These are phyloP conservation scores for Andrena dorsata DNA, from an alignment of 2,888 invertebrate genomes.

Conservation along the genomic window DNA sequence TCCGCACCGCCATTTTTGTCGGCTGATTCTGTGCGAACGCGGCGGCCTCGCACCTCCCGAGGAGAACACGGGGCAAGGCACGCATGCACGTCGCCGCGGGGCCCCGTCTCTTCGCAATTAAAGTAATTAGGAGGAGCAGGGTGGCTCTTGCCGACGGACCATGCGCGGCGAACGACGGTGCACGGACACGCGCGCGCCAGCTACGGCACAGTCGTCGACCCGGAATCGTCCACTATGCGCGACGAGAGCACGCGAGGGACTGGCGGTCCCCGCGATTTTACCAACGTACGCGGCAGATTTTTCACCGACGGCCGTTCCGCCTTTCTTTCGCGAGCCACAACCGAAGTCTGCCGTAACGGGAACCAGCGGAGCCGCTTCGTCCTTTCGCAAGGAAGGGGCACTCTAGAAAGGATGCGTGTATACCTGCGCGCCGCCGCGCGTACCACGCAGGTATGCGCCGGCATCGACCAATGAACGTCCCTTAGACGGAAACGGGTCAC, in stretches of 20 bases:
- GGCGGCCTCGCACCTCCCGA: neutral
- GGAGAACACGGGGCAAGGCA: conserved; percentile 4
- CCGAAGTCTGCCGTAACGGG: conserved; percentile 60
- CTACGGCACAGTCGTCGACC: conserved; percentile 1
- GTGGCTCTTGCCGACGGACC: conserved; percentile 55
- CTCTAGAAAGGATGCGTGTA: conserved; percentile 54
- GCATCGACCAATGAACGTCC: conserved; percentile 53
- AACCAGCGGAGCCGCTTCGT: conserved; percentile 49
- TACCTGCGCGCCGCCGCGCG: conserved; percentile 55
- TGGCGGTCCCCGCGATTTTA: conserved; percentile 11
- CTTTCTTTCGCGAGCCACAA: conserved; percentile 50
- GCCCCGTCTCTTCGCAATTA: conserved; percentile 50
- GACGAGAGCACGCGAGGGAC: conserved; percentile 22
- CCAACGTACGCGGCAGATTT: neutral
- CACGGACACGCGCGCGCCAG: neutral
- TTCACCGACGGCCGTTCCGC: conserved; percentile 24
- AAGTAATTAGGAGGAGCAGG: conserved; percentile 57
- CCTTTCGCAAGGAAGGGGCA: conserved; percentile 62
- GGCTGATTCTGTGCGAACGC: conserved; percentile 11
- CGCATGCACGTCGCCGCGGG: neutral
- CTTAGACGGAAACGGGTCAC: conserved; percentile 29
- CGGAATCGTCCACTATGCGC: conserved; percentile 49
- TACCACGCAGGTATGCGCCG: conserved; percentile 40
- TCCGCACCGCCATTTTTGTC: conserved; percentile 48
- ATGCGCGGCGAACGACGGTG: conserved; percentile 56